Base-by-base conservation (phyloP, 1,140 invertebrate genomes). In the Caenorhabditis elegans region DNA sequence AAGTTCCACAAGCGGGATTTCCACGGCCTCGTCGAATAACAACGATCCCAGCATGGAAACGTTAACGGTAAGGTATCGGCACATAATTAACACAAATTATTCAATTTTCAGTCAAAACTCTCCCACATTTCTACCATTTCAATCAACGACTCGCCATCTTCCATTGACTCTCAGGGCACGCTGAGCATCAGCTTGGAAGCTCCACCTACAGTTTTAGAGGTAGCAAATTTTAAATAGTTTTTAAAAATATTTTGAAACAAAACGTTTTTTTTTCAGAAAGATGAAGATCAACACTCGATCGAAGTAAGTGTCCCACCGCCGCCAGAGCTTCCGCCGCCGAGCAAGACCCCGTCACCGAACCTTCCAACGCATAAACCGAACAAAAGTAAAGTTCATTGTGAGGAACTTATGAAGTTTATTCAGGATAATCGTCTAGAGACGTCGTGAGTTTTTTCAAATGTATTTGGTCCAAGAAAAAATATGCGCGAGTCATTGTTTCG, bases 371-470 rank as follows among this genome's bases (percentile, higher is more conserved):
- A 70, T 0, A 70, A 70, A 36, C 6, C 43, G 8, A 24, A 49
- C 6, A 80, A 78, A 43, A n/a, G 3, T 4, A 26, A 60, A 1
- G 2, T 28, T 6, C 47, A 60, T 6, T 24, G 70, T n/a, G 76
- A 39, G 15, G 46, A 81, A 28, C 47, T 81, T 5, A 34, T 81
- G 49, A 77, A 81, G 24, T 81, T 51, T 31, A 81, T 81, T 28
- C 22, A 76, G 28, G 65, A 81, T 43, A 76, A 60, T 19, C 48
- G 76, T 46, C 24, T 81, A 28, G 80, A 81, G 60, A 76, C 80
- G 11, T 81, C 80, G 80, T 81, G 15, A 81, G 80, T 75, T 34
- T 48, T 28, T n/a, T n/a, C n/a, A n/a, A n/a, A n/a, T n/a, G n/a
- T n/a, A n/a, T n/a, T n/a, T n/a, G n/a, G n/a, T n/a, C n/a, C n/a